A percentile compares a stretch with the other conserved stretches of the same genome.
Evolutionary conservation across 1,140 invertebrate genomes (phyloP).

Genomic region (Thaumetopoea pityocampa): DNA sequence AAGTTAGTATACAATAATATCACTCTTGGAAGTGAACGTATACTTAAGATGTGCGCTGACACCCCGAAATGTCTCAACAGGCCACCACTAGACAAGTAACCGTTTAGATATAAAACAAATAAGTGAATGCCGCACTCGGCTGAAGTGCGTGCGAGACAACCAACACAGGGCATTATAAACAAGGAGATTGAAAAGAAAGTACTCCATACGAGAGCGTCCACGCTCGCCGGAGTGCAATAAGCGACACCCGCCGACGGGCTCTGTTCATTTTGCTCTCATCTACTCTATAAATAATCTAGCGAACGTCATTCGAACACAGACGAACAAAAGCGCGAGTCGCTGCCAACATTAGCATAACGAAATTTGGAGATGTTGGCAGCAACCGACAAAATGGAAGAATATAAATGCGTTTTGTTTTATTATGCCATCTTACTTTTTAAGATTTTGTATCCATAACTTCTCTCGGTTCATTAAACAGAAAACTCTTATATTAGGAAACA

Average conservation of each 20-base stretch:
- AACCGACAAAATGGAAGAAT: too few species aligned
- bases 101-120: slow-evolving; percentile 65
- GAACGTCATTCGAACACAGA: slow-evolving; percentile 20
- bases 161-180: slow-evolving; percentile 63
- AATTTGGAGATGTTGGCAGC: too few species aligned
- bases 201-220: slow-evolving; percentile 60
- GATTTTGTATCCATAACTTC: too few species aligned
- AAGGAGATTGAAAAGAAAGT: slow-evolving; percentile 68
- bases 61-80: slow-evolving; percentile 53
- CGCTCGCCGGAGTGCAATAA: slow-evolving; percentile 60
- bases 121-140: slow-evolving; percentile 50
- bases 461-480: too few species aligned
- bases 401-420: too few species aligned
- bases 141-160: slow-evolving; percentile 59
- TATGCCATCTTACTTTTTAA: too few species aligned
- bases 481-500: too few species aligned
- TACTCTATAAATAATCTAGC: slow-evolving; percentile 49
- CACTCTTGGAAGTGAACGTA: slow-evolving; percentile 48
- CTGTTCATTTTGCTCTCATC: slow-evolving; percentile 62
- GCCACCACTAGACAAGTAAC: slow-evolving; percentile 44
- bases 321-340: slow-evolving; percentile 31
- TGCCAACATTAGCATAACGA: slow-evolving; percentile 32
- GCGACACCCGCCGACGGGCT: slow-evolving; percentile 52
- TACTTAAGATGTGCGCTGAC: slow-evolving; percentile 39
- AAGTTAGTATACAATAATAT: slow-evolving; percentile 43